Conservation (phyloP, 2,888 invertebrate genomes). For the Chrysotoxum bicinctum region DNA sequence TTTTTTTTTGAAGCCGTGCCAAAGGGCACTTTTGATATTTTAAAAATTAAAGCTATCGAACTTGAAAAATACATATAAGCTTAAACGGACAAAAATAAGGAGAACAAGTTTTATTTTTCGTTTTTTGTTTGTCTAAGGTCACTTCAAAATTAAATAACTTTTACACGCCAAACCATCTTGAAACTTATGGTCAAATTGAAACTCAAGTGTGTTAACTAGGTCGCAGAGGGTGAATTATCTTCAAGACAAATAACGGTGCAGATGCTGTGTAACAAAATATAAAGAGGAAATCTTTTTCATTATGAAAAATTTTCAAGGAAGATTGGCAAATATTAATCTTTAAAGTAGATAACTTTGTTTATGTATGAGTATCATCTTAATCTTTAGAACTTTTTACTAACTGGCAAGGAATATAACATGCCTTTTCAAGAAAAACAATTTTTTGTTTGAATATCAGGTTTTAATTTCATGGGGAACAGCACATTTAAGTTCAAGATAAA, state of each 20-base stretch:
- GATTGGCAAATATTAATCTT: no score
- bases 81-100: not conserved
- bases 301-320: no score
- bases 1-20: not conserved
- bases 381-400: no score
- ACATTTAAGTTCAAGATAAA: no score
- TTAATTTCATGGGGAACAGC: no score
- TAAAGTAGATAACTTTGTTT: no score
- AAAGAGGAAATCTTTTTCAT: not conserved
- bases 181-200: not conserved
- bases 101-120: not conserved
- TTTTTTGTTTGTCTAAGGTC: not conserved
- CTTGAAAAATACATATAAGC: not conserved
- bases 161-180: not conserved
- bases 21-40: not conserved
- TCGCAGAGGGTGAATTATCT: not conserved
- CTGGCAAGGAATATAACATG: no score
- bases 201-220: not conserved
- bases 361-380: no score
- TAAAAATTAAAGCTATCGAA: not conserved
- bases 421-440: no score
- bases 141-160: constrained; percentile 5
- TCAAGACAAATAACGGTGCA: not conserved
- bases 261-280: not conserved
- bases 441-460: no score